Base-by-base conservation (phyloP, 1,140 invertebrate species). In the Aphis craccivora region DNA sequence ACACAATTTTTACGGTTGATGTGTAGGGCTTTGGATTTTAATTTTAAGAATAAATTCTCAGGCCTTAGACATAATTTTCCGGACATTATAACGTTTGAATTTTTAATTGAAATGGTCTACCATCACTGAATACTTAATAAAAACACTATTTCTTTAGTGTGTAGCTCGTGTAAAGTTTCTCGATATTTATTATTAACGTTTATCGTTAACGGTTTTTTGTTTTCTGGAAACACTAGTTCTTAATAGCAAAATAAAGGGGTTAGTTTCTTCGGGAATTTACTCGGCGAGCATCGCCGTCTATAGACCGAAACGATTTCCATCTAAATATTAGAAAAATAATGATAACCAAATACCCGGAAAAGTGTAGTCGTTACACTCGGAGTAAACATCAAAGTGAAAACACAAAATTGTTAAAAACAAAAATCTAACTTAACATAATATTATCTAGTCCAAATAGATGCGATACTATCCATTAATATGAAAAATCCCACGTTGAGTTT, bases 181-280 rank as follows among this genome's bases (percentile, higher is more conserved):
- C 11, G 8, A 92, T 53, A 84, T 84, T 40, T 40, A 84, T 92
- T 92, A 91, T 91, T 83, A 37, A 92, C 43, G 83, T 84, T 84
- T 40, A 84, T 92, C 48, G 14, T 40, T 90, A 90, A 90, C 8
- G 43, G 67, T 48, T 48, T 48, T 43, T 45, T n/a, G 25, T 55
- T 55, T 35, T 23, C 88, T 53, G 51, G 2, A n/a, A 25, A 18
- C 25, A 30, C 60, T 60, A 86, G 25, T 86, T 86, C 2, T 8
- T 14, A 76, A 67, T 84, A 40, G 37, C 9, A 40, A 84, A 84
- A 25, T 25, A 43, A 84, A 40, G 2, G 18, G 5, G 40, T 84
- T 25, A 8, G 9, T 25, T 25, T 22, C 3, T 22, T 9, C 20
- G 23, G 22, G 3, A 83, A 43, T 84, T 84, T 43, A 84, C 7